phyloP scores from a whole-genome alignment of 2,113 vertebrate species.

The Myiozetetes cayanensis region DNA sequence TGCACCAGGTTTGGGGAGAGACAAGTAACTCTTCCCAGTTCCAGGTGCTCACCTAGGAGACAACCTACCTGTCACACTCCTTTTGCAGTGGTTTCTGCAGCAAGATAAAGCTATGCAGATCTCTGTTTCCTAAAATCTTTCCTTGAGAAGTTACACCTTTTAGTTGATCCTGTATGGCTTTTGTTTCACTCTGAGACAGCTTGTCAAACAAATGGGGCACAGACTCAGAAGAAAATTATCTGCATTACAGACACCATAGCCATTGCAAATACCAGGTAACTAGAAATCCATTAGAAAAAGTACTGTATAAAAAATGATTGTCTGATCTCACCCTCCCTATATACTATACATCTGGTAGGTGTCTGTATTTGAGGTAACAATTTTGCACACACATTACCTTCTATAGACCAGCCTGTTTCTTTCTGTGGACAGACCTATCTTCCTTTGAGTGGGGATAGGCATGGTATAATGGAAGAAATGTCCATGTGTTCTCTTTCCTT shows the following conservation, averaged over 20 bases:
- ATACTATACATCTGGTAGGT: background rate
- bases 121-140: background rate
- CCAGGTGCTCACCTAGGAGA: background rate
- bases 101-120: background rate
- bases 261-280: background rate
- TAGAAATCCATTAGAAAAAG: background rate
- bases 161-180: background rate
- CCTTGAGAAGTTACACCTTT: background rate
- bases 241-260: background rate
- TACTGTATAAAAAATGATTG: background rate
- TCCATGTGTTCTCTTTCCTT: background rate
- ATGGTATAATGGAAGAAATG: background rate
- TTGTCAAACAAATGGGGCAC: background rate
- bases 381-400: background rate
- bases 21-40: background rate
- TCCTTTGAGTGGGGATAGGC: background rate
- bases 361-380: background rate
- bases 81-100: background rate
- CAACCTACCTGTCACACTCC: background rate
- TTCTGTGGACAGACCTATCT: background rate
- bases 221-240: background rate
- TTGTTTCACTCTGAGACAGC: background rate
- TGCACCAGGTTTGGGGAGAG: background rate
- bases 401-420: background rate
- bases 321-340: background rate